These are phyloP conservation scores for Amblyjoppa fuscipennis DNA, from an alignment of 2,888 invertebrate genomes.

Conservation along the genomic window DNA sequence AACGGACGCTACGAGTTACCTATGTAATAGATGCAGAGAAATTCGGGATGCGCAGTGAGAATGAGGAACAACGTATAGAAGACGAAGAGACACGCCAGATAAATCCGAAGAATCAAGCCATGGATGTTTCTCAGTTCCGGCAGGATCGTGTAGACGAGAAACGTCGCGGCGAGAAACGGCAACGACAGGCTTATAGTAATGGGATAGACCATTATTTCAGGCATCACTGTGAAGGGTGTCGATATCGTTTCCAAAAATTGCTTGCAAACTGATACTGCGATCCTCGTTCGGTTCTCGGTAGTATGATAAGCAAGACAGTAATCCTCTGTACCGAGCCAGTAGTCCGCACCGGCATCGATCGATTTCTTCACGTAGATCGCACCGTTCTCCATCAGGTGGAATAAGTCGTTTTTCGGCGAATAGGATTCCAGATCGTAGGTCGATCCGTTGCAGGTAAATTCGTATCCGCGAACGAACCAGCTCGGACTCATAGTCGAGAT, in stretches of 20 bases:
- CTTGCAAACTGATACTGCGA: neutral
- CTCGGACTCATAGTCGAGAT: neutral
- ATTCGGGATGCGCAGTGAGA: neutral
- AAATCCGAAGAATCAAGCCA: conserved; percentile 90
- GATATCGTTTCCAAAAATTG: neutral
- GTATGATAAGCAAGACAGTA: neutral
- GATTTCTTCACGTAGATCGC: neutral
- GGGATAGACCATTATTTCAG: neutral
- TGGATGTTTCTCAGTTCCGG: conserved; percentile 90
- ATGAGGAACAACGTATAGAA: neutral
- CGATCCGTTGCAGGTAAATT: neutral
- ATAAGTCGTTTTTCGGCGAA: neutral
- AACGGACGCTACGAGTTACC: conserved; percentile 77
- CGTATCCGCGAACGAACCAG: neutral
- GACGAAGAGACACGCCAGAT: conserved; percentile 88
- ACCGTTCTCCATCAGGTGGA: neutral
- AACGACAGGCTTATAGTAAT: conserved; percentile 77
- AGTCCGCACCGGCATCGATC: neutral
- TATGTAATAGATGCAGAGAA: neutral
- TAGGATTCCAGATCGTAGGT: neutral
- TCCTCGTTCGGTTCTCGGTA: neutral
- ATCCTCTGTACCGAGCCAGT: neutral
- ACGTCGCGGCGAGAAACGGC: conserved; percentile 89
- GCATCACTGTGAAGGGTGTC: neutral
- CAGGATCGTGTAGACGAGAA: conserved; percentile 89